phyloP scores from a whole-genome alignment of 2,888 invertebrate genomes.

The Lasius fuliginosus region DNA sequence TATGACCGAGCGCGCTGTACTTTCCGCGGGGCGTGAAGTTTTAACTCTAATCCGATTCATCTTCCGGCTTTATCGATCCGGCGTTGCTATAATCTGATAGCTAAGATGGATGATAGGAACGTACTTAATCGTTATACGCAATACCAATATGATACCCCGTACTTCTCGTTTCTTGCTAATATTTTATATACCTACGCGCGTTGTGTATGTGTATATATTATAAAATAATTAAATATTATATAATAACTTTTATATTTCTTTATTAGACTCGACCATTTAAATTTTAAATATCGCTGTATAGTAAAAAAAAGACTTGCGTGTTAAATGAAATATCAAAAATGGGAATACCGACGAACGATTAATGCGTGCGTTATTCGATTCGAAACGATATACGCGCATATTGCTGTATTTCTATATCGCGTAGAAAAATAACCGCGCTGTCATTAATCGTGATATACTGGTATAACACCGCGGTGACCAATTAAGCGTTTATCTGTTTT shows the following conservation, averaged over 20 bases:
- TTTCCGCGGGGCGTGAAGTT: constrained; percentile 48
- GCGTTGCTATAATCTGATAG: constrained; percentile 48
- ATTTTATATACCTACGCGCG: background rate
- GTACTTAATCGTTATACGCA: constrained; percentile 28
- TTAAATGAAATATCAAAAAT: constrained; percentile 11
- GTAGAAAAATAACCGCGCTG: constrained; percentile 37
- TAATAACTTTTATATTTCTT: background rate
- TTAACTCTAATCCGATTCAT: constrained; percentile 56
- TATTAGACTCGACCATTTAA: background rate
- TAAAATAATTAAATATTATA: background rate
- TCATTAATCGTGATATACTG: constrained; percentile 62
- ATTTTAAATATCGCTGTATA: background rate
- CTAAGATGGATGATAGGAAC: constrained; percentile 49
- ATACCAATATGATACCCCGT: background rate
- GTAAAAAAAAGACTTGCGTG: background rate
- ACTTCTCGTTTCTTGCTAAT: background rate
- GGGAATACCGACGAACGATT: constrained; percentile 18
- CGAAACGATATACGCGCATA: constrained; percentile 8
- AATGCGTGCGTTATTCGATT: constrained; percentile 25
- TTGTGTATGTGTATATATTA: background rate
- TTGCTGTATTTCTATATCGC: constrained; percentile 29
- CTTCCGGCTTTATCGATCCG: constrained; percentile 51
- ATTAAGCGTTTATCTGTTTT: constrained; percentile 65
- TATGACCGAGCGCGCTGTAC: constrained; percentile 44
- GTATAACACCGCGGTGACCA: constrained; percentile 61